Base-by-base conservation (phyloP, 2,888 invertebrate genomes). In the Amblyjoppa proteus region DNA sequence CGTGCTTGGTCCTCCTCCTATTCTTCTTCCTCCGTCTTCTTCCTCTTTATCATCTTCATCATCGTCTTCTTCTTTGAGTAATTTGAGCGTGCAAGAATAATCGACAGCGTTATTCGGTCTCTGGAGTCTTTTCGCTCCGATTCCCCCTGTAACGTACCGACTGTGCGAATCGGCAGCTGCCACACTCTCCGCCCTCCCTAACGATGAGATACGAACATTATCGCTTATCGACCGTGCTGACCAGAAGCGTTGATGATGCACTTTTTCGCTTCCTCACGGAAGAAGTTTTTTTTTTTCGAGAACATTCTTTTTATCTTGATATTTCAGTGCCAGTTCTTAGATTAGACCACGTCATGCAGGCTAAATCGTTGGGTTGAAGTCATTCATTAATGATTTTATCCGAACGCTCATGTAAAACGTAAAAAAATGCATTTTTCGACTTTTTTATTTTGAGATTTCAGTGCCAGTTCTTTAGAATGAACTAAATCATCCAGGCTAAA, bases 1-100 rank as follows among this genome's bases (percentile, higher is more conserved):
- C 89, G 89, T 87, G 88, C 61, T 81, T 81, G 41, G 64, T 81
- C 85, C 61, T 76, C 81, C 58, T 45, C 77, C 83, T 76, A 49
- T 70, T 71, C 83, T 68, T 85, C 86, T 75, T 79, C 41, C 70
- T 58, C 31, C 64, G 51, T 82, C 85, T 74, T 66, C 66, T 76
- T 81, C 53, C 70, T 81, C 74, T 58, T 41, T 64, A 56, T 85
- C 85, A 74, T 81, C 75, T 66, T 70, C 80, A 51, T 78, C 74
- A 61, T 41, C 69, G 56, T 85, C 83, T 71, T 66, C 66, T 74
- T 80, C 53, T 78, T 85, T 58, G 56, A 70, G 70, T 45, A 81
- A 85, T 78, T 81, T 56, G 13, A 73, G 61, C 81, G 49, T 84
- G 51, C 34, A 41, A 80, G 56, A 38, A 74, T 64, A 64, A 74